Conservation (phyloP, 37 sponge, comb jelly and placozoan genomes). For the Aphrocallistes beatrix region DNA sequence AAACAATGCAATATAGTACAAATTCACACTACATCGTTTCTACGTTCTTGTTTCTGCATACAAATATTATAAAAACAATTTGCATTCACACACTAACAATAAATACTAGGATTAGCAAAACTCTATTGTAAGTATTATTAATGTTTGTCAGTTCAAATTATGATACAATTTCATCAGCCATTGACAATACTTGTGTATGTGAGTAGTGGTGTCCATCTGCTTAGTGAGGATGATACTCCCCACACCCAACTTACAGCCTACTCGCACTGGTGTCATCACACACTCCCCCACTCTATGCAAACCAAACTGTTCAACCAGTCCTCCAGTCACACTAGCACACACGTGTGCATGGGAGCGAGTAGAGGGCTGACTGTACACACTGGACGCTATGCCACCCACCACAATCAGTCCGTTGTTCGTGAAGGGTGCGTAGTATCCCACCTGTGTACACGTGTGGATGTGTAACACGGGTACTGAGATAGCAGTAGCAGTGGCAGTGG, state of each 20-base stretch:
- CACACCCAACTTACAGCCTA: not conserved
- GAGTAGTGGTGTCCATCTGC: not conserved
- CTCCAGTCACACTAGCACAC: not conserved
- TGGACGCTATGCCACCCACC: slow-evolving; percentile 2
- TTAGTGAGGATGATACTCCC: not conserved
- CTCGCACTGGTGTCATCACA: slow-evolving; percentile 17
- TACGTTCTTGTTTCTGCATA: no score
- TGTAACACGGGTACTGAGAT: slow-evolving; percentile 5
- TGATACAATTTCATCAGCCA: not conserved
- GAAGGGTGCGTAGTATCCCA: slow-evolving; percentile 11
- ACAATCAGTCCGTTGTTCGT: slow-evolving; percentile 16
- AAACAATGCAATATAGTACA: no score
- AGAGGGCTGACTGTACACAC: slow-evolving; percentile 12
- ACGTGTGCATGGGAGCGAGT: not conserved
- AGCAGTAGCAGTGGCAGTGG: no score
- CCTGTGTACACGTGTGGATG: not conserved
- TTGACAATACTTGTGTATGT: slow-evolving; percentile 16
- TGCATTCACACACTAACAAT: no score
- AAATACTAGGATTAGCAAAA: no score
- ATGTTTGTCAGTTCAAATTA: no score
- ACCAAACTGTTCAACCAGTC: slow-evolving; percentile 7
- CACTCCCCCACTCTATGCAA: slow-evolving; percentile 14
- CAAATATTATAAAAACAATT: no score
- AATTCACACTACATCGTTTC: no score
- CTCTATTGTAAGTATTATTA: no score